These are phyloP conservation scores for Huso huso DNA, from an alignment of 2,797 vertebrate species.

Conservation along the genomic window DNA sequence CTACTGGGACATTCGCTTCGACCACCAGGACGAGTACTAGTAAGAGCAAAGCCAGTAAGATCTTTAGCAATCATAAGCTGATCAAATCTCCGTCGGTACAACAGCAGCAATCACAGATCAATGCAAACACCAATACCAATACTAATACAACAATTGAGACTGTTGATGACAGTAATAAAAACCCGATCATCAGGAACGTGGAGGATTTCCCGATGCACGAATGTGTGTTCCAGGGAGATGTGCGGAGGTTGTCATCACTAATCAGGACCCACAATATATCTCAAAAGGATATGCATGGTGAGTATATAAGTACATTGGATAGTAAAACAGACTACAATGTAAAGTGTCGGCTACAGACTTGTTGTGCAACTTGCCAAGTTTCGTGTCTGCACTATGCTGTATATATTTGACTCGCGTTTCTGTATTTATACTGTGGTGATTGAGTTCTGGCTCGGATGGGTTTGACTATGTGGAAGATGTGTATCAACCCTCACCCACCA, in stretches of 20 bases:
- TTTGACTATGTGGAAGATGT: no score
- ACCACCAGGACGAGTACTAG: conserved; percentile 46
- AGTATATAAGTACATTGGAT: conserved; percentile 26
- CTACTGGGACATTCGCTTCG: conserved; percentile 54
- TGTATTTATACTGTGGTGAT: no score
- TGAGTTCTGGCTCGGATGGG: no score
- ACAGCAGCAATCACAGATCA: conserved; percentile 44
- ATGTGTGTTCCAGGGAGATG: conserved; percentile 85
- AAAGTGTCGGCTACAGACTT: no score
- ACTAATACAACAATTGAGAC: conserved; percentile 20
- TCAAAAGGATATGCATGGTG: conserved; percentile 87
- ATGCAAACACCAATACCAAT: conserved; percentile 45
- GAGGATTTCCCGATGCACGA: conserved; percentile 79
- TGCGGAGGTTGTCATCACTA: conserved; percentile 81
- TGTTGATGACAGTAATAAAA: conserved; percentile 51
- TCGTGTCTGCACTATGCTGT: no score
- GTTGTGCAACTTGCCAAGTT: no score
- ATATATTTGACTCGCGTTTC: no score
- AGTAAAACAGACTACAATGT: no score
- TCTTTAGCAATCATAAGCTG: conserved; percentile 48
- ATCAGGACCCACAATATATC: conserved; percentile 87
- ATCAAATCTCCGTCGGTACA: conserved; percentile 38
- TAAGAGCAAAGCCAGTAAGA: conserved; percentile 57
- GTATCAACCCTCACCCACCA: no score
- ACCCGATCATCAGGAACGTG: conserved; percentile 45